phyloP scores from a whole-genome alignment of 1,140 invertebrate genomes.

The Bombus confusus region DNA sequence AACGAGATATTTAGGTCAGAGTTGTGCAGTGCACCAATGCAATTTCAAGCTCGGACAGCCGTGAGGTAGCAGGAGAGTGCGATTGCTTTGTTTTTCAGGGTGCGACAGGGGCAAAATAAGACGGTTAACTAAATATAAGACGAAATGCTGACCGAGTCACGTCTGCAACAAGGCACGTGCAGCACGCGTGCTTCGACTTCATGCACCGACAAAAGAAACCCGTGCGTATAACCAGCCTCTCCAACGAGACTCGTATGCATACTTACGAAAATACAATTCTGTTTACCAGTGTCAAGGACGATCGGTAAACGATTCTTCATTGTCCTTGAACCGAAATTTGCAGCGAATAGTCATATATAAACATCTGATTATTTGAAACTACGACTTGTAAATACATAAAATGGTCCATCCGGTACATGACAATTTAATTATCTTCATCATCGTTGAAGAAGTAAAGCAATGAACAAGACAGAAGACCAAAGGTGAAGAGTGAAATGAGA shows the following conservation, averaged over 20 bases:
- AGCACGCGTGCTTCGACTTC: constrained; percentile 76
- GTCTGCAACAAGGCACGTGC: constrained; percentile 77
- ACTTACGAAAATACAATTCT: constrained; percentile 55
- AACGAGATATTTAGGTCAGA: constrained; percentile 61
- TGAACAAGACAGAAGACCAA: too few species aligned
- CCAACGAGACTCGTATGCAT: not conserved
- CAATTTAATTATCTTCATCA: not conserved
- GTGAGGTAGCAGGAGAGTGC: constrained; percentile 25
- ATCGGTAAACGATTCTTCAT: constrained; percentile 1
- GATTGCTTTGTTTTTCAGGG: constrained; percentile 60
- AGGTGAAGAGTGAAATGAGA: not conserved
- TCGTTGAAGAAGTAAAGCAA: too few species aligned
- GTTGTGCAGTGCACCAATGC: constrained; percentile 24
- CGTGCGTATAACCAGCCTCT: constrained; percentile 38
- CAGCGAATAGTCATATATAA: too few species aligned
- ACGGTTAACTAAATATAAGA: constrained; percentile 67
- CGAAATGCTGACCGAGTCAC: constrained; percentile 73
- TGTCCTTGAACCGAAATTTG: not conserved
- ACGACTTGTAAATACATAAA: not conserved
- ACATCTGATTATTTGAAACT: not conserved
- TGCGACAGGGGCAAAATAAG: constrained; percentile 64
- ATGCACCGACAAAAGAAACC: constrained; percentile 71
- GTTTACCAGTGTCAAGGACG: constrained; percentile 43
- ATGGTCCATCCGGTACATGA: not conserved
- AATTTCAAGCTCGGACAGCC: constrained; percentile 48